Conservation (phyloP, 2,797 vertebrate genomes). For the Coreius guichenoti region DNA sequence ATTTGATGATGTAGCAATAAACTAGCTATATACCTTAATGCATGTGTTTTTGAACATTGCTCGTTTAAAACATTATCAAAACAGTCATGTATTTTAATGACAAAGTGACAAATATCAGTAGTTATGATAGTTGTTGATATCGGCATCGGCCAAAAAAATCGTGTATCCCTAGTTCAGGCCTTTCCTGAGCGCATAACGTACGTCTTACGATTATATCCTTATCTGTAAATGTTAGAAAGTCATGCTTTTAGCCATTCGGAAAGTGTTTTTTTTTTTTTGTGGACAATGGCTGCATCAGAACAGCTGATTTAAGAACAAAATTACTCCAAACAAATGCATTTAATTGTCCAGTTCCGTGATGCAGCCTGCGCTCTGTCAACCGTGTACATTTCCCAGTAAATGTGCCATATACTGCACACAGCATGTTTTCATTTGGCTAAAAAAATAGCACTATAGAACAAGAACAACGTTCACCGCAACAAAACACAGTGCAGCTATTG, state of each 20-base stretch:
- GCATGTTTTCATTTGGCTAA: neutral
- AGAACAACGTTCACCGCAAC: slow-evolving; percentile 19
- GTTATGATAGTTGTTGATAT: no score
- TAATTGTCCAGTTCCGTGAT: neutral
- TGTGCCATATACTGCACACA: neutral
- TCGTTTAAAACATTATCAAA: neutral
- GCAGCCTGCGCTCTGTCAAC: neutral
- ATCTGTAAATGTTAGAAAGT: neutral
- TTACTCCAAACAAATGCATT: neutral
- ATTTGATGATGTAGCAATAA: neutral
- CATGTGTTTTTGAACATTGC: neutral
- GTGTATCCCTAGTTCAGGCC: neutral
- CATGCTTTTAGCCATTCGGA: neutral
- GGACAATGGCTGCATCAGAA: neutral
- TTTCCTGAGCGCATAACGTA: neutral
- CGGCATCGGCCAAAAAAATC: no score
- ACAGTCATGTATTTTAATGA: no score
- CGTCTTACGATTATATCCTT: neutral
- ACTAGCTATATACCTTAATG: neutral
- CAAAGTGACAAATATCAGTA: no score
- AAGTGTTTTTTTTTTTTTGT: neutral
- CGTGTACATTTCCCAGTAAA: neutral
- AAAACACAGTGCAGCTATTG: slow-evolving; percentile 43
- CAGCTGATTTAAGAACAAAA: neutral
- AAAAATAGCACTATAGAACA: slow-evolving; percentile 2